Percentiles rank a stretch among this genome's conserved stretches.
phyloP scores from a whole-genome alignment of 2,113 vertebrate species.

The Microtus montanus region DNA sequence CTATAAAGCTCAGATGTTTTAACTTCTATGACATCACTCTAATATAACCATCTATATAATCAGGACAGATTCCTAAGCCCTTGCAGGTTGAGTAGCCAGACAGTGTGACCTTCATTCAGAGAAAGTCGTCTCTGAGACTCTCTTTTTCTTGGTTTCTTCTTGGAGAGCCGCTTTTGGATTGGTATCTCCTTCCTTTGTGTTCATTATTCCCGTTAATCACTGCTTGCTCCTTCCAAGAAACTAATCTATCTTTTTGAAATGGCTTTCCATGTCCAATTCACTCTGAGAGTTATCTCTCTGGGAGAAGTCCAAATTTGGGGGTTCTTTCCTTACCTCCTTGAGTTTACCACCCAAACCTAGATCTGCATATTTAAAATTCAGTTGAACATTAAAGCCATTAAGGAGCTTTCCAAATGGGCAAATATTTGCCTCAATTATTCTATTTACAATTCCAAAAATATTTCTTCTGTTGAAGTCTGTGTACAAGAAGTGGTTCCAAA shows the following conservation, averaged over 20 bases:
- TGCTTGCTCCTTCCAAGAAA: not conserved
- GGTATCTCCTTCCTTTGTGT: not conserved
- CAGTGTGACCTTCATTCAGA: not conserved
- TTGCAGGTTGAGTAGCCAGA: no score
- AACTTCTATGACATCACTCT: not conserved
- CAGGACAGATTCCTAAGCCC: not conserved
- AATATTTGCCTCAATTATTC: conserved; percentile 89
- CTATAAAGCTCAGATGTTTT: not conserved
- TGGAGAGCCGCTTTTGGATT: not conserved
- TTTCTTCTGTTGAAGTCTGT: conserved; percentile 90
- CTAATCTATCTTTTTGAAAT: not conserved
- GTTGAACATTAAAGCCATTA: conserved; percentile 75
- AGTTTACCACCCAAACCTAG: conserved; percentile 65
- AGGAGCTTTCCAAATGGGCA: conserved; percentile 82
- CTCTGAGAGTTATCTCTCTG: not conserved
- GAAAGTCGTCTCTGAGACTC: not conserved
- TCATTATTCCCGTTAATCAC: not conserved
- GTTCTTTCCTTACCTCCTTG: not conserved
- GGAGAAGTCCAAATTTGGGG: not conserved
- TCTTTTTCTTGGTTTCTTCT: not conserved
- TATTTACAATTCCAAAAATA: conserved; percentile 94
- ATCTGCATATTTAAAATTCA: conserved; percentile 78
- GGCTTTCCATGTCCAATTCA: not conserved
- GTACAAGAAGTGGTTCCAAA: conserved; percentile 89
- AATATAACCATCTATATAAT: not conserved